Conservation (phyloP, 1,140 invertebrate species). For the Bombus terrestris region DNA sequence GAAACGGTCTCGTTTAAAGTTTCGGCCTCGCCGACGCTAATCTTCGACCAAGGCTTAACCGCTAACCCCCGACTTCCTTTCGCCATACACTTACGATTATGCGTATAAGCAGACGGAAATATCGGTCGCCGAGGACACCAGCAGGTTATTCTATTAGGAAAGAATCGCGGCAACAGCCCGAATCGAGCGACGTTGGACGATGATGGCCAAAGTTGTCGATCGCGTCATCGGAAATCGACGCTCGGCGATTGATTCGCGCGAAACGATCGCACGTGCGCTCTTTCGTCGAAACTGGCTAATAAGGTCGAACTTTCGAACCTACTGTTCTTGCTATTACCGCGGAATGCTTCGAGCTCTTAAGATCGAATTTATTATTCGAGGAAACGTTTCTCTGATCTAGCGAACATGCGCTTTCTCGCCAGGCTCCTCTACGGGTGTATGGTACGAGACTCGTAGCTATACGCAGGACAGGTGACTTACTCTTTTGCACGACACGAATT, state of each 20-base stretch:
- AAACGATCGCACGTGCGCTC: constrained; percentile 53
- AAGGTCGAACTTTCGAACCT: constrained; percentile 64
- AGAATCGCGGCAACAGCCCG: neutral
- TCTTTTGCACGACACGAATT: too few relatives aligned
- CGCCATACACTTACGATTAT: constrained; percentile 19
- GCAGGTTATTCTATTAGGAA: neutral
- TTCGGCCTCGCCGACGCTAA: constrained; percentile 53
- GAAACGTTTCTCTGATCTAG: constrained; percentile 49
- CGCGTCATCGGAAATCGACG: constrained; percentile 4
- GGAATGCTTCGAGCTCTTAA: constrained; percentile 51
- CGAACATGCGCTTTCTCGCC: constrained; percentile 17
- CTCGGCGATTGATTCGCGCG: constrained; percentile 50
- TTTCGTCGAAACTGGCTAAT: constrained; percentile 55
- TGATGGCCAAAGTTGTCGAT: neutral
- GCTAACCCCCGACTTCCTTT: constrained; percentile 41
- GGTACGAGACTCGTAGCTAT: neutral
- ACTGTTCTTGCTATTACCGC: constrained; percentile 46
- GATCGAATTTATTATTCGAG: constrained; percentile 53
- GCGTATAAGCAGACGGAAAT: neutral
- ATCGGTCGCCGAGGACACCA: neutral
- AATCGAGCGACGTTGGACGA: neutral
- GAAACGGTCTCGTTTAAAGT: constrained; percentile 66
- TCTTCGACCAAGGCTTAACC: constrained; percentile 56
- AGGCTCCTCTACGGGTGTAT: neutral
- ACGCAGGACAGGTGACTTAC: too few relatives aligned